Percentiles rank a stretch among this genome's conserved stretches.
phyloP scores from a whole-genome alignment of 2,113 vertebrate genomes.

The Callipepla californica region DNA sequence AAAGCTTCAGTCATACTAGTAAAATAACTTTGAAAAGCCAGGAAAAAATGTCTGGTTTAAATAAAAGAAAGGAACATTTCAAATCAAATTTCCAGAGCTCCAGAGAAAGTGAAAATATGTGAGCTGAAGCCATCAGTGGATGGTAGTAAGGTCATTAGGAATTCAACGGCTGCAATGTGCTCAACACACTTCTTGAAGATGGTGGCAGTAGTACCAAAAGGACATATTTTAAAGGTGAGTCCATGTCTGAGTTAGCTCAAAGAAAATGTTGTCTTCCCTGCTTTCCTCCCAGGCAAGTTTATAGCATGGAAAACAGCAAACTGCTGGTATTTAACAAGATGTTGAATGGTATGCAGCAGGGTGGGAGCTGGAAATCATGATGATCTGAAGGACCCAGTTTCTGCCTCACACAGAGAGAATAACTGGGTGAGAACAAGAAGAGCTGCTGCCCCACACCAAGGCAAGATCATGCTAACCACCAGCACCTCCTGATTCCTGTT shows the following conservation, averaged over 20 bases:
- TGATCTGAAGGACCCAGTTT: not conserved
- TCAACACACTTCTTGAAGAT: not conserved
- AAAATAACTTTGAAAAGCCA: not conserved
- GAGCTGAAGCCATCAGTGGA: not conserved
- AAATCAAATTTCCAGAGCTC: not conserved
- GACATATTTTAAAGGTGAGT: not conserved
- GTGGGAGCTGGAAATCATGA: not conserved
- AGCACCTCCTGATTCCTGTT: not conserved
- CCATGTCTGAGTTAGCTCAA: accelerated
- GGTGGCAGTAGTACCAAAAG: not conserved
- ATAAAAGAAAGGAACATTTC: constrained; percentile 1
- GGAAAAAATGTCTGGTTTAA: not conserved
- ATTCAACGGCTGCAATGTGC: not conserved
- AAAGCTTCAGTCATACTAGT: not conserved
- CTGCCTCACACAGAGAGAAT: not conserved
- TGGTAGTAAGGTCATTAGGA: not conserved
- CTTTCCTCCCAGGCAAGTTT: not conserved
- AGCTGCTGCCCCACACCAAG: not conserved
- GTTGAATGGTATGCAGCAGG: not conserved
- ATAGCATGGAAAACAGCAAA: not conserved
- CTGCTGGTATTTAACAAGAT: not conserved
- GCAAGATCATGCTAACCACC: not conserved
- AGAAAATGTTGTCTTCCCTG: not conserved
- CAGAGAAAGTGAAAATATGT: not conserved
- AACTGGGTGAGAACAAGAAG: not conserved